Evolutionary conservation across 2,888 invertebrate genomes (phyloP), one percentile per base, ranked within the genome.

Genomic region (Ormyrus rosae): DNA sequence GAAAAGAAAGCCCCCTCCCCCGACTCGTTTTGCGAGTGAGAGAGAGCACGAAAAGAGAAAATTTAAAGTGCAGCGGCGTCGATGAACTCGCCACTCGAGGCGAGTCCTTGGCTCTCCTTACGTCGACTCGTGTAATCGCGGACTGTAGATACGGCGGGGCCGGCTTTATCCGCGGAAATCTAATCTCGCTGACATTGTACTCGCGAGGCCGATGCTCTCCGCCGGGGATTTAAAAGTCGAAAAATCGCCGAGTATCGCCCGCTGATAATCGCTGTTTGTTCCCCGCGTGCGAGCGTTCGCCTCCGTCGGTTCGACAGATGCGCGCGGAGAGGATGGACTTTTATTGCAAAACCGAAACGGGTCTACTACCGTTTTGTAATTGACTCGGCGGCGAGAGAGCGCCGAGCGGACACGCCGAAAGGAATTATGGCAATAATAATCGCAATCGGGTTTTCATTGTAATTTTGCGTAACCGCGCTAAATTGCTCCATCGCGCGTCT

Each of bases 131-230:
- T 68, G 63, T 75, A 75, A 75, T 70, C 70, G 53, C 34, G 34
- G 34, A 34, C 34, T 34, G 34, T 53, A 67, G 50, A 50, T 53
- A 51, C 34, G 19, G 19, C 56, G 19, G 50, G 71, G 74, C 55
- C 71, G 5, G n/a, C 34, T 50, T 82, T 82, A 83, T 83, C 82
- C 69, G 19, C 19, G 56, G n/a, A 56, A 65, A 84, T 83, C 83
- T 72, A 81, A 82, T 82, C 82, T 80, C 76, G 80, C 82, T 81
- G 83, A 83, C 83, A 83, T 79, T 81, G 83, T 78, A 83, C 82
- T 78, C 78, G 81, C 80, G 74, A 70, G 80, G 75, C 64, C 60
- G 53, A 67, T 71, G 80, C 67, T 80, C 70, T 75, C 65, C 60
- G 7, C n/a, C 6, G 65, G 19, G 34, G 72, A 72, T 78, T 78